Percentiles rank a stretch among this genome's conserved stretches.
These are phyloP conservation scores for Harmothoe impar DNA, from an alignment of 2,888 invertebrate genomes.

Conservation along the genomic window DNA sequence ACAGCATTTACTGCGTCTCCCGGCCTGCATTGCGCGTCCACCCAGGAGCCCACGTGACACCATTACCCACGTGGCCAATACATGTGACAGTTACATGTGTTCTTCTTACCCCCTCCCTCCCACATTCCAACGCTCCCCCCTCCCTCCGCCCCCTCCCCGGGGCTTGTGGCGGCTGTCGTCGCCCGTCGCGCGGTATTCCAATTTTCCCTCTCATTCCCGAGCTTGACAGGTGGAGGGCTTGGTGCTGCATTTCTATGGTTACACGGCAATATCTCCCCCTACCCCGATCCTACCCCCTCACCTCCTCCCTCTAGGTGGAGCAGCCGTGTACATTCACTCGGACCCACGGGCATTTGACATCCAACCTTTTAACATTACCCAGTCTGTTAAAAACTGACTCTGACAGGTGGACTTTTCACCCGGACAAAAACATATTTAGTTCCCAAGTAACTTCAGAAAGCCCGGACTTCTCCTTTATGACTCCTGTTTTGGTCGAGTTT, in stretches of 20 bases:
- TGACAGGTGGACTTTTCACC: neutral
- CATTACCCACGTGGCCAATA: neutral
- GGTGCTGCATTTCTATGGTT: slow-evolving; percentile 38
- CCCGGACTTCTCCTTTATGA: too few species aligned
- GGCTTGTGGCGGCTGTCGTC: neutral
- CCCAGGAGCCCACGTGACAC: slow-evolving; percentile 9
- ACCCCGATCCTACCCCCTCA: too few species aligned
- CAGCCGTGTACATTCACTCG: neutral
- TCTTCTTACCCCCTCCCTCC: neutral
- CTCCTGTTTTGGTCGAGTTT: too few species aligned
- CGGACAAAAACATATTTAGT: too few species aligned
- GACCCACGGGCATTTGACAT: slow-evolving; percentile 33
- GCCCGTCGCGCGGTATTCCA: slow-evolving; percentile 9
- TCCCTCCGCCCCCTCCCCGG: neutral
- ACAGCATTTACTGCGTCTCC: neutral
- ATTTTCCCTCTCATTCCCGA: slow-evolving; percentile 34
- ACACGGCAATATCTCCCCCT: slow-evolving; percentile 18
- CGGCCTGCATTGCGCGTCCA: neutral
- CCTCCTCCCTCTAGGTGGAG: neutral
- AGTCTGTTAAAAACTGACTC: too few species aligned
- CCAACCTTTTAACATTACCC: slow-evolving; percentile 34
- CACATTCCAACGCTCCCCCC: neutral
- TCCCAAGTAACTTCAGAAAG: too few species aligned
- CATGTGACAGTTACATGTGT: slow-evolving; percentile 47
- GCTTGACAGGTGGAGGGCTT: neutral